A percentile compares a stretch with the other conserved stretches of the same genome.
phyloP scores from a whole-genome alignment of 1,140 invertebrate genomes.

The Trichonephila clavata region DNA sequence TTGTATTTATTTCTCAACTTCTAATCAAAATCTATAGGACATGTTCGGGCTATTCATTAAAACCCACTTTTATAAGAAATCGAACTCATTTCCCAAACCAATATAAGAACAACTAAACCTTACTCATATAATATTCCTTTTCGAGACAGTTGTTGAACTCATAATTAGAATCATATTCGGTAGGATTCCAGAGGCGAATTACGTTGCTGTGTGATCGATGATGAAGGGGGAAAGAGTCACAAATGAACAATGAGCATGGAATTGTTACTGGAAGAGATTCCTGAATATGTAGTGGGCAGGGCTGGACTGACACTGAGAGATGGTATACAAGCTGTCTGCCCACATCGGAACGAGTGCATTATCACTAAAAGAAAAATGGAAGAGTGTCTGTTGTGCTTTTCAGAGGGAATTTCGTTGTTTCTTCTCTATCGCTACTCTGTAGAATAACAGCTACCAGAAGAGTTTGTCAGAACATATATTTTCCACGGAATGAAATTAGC shows the following conservation, averaged over 20 bases:
- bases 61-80: too few relatives aligned
- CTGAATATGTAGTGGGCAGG: neutral
- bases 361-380: neutral
- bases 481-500: neutral
- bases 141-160: neutral
- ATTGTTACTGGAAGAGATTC: neutral
- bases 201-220: neutral
- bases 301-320: slow-evolving; percentile 7
- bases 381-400: neutral
- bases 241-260: neutral
- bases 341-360: neutral
- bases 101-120: neutral
- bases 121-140: neutral
- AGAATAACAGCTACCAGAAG: neutral
- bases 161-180: slow-evolving; percentile 16
- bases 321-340: neutral
- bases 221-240: neutral
- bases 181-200: neutral
- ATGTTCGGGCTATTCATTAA: too few relatives aligned
- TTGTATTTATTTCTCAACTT: too few relatives aligned
- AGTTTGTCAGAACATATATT: neutral
- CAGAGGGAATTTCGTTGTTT: neutral
- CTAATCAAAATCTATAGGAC: too few relatives aligned
- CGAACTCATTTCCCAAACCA: too few relatives aligned
- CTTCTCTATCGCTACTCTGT: neutral